Evolutionary conservation across 2,113 vertebrate genomes (phyloP).

Genomic region (Chaenogobius annularis): DNA sequence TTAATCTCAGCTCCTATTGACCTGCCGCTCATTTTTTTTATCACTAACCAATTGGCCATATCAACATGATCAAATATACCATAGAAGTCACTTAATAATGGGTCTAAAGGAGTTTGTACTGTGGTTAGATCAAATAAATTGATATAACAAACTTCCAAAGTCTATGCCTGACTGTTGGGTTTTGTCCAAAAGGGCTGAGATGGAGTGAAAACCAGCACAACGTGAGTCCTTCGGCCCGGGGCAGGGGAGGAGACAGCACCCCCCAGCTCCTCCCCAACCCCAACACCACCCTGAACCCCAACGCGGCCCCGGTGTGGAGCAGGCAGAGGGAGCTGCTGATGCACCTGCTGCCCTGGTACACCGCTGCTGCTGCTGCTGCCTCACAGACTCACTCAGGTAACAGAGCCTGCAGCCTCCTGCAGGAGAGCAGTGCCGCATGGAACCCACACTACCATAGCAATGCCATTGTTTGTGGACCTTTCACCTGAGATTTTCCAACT

Average conservation of each 20-base stretch:
- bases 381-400: conserved; percentile 80
- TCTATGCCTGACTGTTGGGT: conserved; percentile 66
- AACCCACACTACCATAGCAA: background rate
- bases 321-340: conserved; percentile 83
- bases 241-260: conserved; percentile 70
- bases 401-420: background rate
- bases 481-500: too few species aligned
- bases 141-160: background rate
- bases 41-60: conserved; percentile 18
- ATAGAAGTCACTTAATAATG: conserved; percentile 14
- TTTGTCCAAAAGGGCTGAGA: conserved; percentile 78
- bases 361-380: conserved; percentile 64
- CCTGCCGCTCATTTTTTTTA: conserved; percentile 18
- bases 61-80: background rate
- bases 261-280: conserved; percentile 67
- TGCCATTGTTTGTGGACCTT: background rate
- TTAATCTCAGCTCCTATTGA: conserved; percentile 50
- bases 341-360: conserved; percentile 82
- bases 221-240: conserved; percentile 74
- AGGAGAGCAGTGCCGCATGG: background rate
- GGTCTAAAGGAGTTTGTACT: conserved; percentile 46
- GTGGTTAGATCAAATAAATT: conserved; percentile 5
- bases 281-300: conserved; percentile 69
- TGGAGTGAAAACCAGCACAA: conserved; percentile 83
- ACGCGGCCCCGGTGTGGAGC: conserved; percentile 72